phyloP scores from a whole-genome alignment of 2,113 vertebrate species.

The mouse (Mus musculus) region GRCm39 chr1:61311001-61311500 shows the following conservation, averaged over 20 bases:
- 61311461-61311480: background rate
- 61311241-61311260: background rate
- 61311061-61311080: background rate
- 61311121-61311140: background rate
- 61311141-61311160: background rate
- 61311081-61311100: background rate
- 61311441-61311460: background rate
- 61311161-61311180: background rate
- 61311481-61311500: background rate
- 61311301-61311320: background rate
- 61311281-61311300: constrained; percentile 4
- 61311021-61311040: background rate
- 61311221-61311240: background rate
- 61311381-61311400: background rate
- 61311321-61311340: background rate
- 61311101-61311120: background rate
- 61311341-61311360: background rate
- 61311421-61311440: background rate
- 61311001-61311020: background rate
- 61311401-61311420: background rate
- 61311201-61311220: background rate
- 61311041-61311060: background rate
- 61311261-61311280: background rate
- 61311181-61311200: background rate
- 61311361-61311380: too few relatives aligned